Percentiles rank a stretch among this genome's conserved stretches.
Conservation (phyloP, 2,113 vertebrate species). For the Cynopterus brachyotis region DNA sequence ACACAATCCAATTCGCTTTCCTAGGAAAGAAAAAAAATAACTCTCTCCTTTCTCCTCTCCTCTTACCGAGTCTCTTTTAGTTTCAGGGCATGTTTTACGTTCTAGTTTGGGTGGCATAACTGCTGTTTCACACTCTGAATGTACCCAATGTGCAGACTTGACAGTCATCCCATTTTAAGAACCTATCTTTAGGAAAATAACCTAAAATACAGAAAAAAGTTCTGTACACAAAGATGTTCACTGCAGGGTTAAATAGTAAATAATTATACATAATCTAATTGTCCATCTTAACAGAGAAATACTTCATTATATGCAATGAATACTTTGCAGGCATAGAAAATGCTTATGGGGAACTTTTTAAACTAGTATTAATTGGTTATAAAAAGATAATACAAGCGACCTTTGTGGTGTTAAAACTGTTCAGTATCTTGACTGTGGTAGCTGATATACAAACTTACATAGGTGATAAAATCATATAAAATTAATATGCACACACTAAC, state of each 20-base stretch:
- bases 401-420: not conserved
- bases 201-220: conserved; percentile 5
- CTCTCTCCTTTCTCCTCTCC: not conserved
- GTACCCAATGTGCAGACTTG: not conserved
- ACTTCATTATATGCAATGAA: not conserved
- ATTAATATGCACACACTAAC: not conserved
- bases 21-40: not conserved
- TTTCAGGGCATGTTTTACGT: not conserved
- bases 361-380: not conserved
- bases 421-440: not conserved
- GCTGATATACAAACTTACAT: not conserved
- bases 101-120: not conserved
- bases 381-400: not conserved
- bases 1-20: not conserved
- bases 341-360: not conserved
- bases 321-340: not conserved
- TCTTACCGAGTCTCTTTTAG: not conserved
- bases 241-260: not conserved
- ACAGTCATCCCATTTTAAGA: conserved; percentile 7
- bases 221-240: not conserved
- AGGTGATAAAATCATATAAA: not conserved
- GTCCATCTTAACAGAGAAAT: not conserved
- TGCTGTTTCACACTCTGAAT: not conserved
- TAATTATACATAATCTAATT: not conserved
- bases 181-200: not conserved